Evolutionary conservation across 2,797 vertebrate species (phyloP).

Genomic region (Calcarius lapponicus): DNA sequence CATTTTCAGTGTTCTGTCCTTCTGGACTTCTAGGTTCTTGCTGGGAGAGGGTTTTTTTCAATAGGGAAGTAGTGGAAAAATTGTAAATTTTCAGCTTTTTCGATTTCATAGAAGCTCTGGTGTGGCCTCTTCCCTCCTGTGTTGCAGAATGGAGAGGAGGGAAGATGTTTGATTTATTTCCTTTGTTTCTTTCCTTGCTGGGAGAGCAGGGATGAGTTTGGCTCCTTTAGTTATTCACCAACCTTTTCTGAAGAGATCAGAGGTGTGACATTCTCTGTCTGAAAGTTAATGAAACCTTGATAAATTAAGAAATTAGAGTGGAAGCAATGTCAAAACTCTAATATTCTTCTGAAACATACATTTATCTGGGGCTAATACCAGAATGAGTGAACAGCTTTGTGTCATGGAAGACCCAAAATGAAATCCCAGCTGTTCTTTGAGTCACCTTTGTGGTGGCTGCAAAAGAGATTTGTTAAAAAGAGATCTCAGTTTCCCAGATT

Average conservation of each 20-base stretch:
- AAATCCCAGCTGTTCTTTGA: not conserved
- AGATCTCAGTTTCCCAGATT: not conserved
- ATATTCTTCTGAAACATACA: not conserved
- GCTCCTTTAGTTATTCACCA: not conserved
- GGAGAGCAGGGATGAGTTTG: not conserved
- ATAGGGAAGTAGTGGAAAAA: rapidly evolving
- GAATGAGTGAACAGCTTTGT: not conserved
- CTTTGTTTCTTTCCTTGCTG: not conserved
- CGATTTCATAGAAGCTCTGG: not conserved
- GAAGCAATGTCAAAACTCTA: not conserved
- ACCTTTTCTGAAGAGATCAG: not conserved
- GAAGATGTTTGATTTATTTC: not conserved
- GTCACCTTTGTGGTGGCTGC: not conserved
- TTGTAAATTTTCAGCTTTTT: not conserved
- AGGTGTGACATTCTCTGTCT: not conserved
- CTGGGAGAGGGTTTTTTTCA: not conserved
- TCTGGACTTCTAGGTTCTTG: not conserved
- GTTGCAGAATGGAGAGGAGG: not conserved
- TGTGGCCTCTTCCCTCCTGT: not conserved
- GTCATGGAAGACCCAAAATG: not conserved
- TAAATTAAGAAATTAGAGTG: not conserved
- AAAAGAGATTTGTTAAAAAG: not conserved
- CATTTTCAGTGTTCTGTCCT: not conserved
- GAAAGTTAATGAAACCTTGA: not conserved
- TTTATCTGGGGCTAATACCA: not conserved